Base-by-base conservation (phyloP, 2,113 vertebrate genomes). In the Anoura caudifer region DNA sequence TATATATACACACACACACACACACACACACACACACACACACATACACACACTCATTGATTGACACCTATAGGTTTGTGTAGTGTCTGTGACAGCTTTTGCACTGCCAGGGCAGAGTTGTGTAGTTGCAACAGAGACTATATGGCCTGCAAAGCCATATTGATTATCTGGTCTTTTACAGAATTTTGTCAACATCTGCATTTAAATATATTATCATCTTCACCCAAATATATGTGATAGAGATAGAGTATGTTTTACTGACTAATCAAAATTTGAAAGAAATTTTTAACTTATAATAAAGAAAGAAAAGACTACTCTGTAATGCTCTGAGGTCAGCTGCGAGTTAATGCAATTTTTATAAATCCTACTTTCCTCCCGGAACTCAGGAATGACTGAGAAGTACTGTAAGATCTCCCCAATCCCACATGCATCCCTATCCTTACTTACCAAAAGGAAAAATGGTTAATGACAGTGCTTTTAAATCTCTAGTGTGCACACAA, bases 191-290 rank as follows among this genome's bases (percentile, higher is more conserved):
- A 56, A 8, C 14, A 16, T 45, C 36, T 69, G 52, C 1, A 65
- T 75, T 92, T 43, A 89, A 54, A 1, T 45, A 19, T 33, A 26
- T 70, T 13, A 28, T 47, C 85, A 9, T 82, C 36, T 63, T 90
- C 24, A n/a, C 26, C 13, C 5, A 5, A 84, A 87, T 19, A 31
- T 52, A 45, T 1, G 0, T 83, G 41, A 36, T 7, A 80, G 22
- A 56, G 43, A 43, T 59, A 91, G 45, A 12, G 10, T 61, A 26
- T 26, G 59, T 28, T 26, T 61, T 28, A 61, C 79, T 94, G 54
- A 61, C 7, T 22, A 31, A 56, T 50, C 45, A 47, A 13, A 61
- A 95, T 73, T 95, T 80, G n/a, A 79, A 82, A 56, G 43, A 92
- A 33, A 3, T 50, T 47, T 73, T 70, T 54, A 41, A 67, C 43